A percentile compares a stretch with the other conserved stretches of the same genome.
These are phyloP conservation scores for Samia ricini DNA, from an alignment of 1,140 invertebrate species.

Conservation along the genomic window DNA sequence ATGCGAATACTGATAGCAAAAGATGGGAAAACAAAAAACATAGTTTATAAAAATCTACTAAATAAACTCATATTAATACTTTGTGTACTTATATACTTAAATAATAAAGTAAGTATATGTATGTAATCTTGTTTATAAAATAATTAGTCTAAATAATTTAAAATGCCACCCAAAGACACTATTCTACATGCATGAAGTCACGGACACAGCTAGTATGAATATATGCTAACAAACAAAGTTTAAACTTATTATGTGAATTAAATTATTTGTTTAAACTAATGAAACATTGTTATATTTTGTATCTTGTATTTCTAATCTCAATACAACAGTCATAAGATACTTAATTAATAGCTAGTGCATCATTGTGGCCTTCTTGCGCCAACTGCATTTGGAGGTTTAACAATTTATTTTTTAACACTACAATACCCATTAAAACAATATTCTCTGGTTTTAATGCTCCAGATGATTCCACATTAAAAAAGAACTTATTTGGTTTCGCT, in stretches of 20 bases:
- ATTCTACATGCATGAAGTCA: no score
- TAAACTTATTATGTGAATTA: neutral
- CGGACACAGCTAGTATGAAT: no score
- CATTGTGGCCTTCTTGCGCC: constrained; percentile 91
- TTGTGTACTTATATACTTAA: no score
- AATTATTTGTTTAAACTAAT: neutral
- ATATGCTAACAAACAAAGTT: no score
- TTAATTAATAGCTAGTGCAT: constrained; percentile 86
- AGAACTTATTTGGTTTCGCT: constrained; percentile 98
- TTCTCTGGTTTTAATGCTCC: constrained; percentile 97
- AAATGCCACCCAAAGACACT: no score
- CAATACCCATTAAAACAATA: constrained; percentile 96
- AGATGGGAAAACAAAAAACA: no score
- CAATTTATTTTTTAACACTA: constrained; percentile 96
- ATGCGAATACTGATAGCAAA: no score
- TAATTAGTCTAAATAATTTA: no score
- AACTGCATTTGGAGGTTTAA: constrained; percentile 96
- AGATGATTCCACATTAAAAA: constrained; percentile 96
- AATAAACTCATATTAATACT: no score
- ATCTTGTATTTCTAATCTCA: constrained; percentile 10
- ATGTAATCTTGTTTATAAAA: no score
- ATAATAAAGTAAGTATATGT: no score
- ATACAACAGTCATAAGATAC: neutral
- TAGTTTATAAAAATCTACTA: no score
- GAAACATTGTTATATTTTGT: constrained; percentile 9